Base-by-base conservation (phyloP, 2,888 invertebrate species). In the Alloplasta piceator region DNA sequence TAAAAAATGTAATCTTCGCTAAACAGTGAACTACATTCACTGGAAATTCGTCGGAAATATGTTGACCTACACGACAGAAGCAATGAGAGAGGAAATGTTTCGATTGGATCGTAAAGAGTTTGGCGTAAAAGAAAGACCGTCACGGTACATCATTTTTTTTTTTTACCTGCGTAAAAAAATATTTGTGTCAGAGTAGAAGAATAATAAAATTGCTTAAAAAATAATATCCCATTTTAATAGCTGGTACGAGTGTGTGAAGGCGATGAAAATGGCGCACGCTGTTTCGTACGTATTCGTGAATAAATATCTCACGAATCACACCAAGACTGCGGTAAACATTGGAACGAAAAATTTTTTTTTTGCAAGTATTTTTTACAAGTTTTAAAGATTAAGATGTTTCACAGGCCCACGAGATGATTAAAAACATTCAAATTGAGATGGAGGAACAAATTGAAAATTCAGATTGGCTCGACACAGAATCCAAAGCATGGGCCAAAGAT, bases 401-500 rank as follows among this genome's bases (percentile, higher is more conserved):
- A 26, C 61, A 92, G 91, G 90, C 90, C 12, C 68, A 87, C 56
- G 92, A 93, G 73, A 94, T 95, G 94, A 93, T 94, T 48, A 89
- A 91, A 9, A 92, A 94, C 84, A 92, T 94, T 14, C 90, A 93
- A 63, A 88, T 90, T 68, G 93, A 94, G 0, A 94, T 94, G 87
- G 92, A 92, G 78, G 90, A 92, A 55, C 91, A 94, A 72, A 90
- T 95, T 9, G 85, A 89, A 6, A 89, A 91, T 1, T 91, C 94
- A 46, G 92, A 93, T 46, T 95, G 94, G 94, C 94, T 95, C 94
- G 94, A 94, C 81, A 90, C 90, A 6, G 90, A 90, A 50, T 94
- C 94, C 0, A 93, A 93, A 85, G 82, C 86, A 16, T 90, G 93
- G 5, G 94, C 94, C 0, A 91, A 92, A 64, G 91, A 93, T 46